Evolutionary conservation across 2,113 vertebrate species (phyloP).

Genomic region (Boulengeromyrus knoepffleri): DNA sequence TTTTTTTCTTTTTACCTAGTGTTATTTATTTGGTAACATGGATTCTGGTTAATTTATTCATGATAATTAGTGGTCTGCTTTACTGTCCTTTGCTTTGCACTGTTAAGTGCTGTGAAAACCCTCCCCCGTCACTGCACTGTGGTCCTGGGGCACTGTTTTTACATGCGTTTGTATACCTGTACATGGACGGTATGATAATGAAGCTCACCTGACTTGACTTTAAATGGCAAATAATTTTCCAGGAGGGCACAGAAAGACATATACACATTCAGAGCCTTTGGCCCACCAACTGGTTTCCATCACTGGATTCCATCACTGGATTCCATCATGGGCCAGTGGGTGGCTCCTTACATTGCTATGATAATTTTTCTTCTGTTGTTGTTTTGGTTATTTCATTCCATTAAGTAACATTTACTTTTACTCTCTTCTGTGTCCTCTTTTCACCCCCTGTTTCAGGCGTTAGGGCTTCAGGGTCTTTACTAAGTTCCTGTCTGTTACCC

Average conservation of each 20-base stretch:
- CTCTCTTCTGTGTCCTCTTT: neutral
- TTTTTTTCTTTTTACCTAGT: neutral
- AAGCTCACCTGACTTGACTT: neutral
- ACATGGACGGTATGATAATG: neutral
- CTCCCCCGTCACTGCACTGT: neutral
- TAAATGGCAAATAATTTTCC: neutral
- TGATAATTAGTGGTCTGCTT: neutral
- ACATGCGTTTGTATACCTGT: neutral
- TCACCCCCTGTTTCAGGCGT: neutral
- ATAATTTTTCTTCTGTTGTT: neutral
- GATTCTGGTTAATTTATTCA: neutral
- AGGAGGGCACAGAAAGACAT: neutral
- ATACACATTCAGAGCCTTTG: neutral
- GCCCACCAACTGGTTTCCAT: neutral
- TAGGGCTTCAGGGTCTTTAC: neutral
- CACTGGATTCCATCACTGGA: neutral
- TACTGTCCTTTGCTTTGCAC: neutral
- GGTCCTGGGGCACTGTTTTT: neutral
- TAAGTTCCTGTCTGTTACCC: neutral
- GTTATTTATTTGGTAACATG: neutral
- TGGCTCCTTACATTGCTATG: neutral
- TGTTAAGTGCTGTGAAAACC: neutral
- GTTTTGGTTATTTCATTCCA: neutral
- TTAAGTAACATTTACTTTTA: neutral
- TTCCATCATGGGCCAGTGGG: neutral